phyloP scores from a whole-genome alignment of 2,113 vertebrate genomes.

The Cyprinodon brontotheroides region DNA sequence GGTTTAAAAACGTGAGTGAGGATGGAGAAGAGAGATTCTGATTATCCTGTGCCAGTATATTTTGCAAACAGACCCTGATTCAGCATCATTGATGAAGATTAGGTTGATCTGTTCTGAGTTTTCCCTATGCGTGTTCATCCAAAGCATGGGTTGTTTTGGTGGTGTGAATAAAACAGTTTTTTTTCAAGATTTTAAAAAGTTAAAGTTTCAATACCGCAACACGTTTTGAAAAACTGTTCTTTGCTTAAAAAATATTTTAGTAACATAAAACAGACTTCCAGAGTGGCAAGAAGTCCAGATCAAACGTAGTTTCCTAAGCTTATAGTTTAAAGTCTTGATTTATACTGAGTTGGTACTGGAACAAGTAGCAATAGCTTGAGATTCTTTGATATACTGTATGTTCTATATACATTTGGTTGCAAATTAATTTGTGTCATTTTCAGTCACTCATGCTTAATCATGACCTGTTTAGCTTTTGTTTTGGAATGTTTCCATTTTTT shows the following conservation, averaged over 20 bases:
- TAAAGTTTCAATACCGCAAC: neutral
- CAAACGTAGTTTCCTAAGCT: neutral
- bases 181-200: neutral
- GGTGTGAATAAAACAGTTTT: neutral
- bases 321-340: neutral
- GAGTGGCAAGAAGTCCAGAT: neutral
- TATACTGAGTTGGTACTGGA: no score
- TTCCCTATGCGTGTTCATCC: neutral
- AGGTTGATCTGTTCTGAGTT: neutral
- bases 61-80: no score
- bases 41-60: no score
- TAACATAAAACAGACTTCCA: neutral
- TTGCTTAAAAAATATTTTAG: neutral
- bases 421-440: neutral
- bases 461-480: neutral
- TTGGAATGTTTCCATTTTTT: neutral
- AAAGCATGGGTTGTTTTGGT: neutral
- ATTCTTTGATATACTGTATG: neutral
- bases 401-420: neutral
- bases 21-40: neutral
- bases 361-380: neutral
- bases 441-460: neutral
- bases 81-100: neutral
- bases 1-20: slow-evolving; percentile 16
- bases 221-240: neutral